Evolutionary conservation across 2,113 vertebrate species (phyloP).

Genomic region (Garra rufa): DNA sequence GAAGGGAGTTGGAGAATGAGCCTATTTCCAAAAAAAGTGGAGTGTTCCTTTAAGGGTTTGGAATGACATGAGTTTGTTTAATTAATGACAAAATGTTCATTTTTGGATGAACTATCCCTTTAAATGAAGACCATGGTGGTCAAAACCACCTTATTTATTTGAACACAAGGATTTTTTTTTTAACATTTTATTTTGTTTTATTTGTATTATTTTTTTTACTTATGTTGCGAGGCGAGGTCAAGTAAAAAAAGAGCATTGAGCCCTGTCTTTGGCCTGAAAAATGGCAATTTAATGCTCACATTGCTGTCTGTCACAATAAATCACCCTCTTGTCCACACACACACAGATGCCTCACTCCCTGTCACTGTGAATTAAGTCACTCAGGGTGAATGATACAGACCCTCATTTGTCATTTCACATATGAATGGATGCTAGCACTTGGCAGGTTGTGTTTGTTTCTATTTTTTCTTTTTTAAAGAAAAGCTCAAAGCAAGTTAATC

Average conservation of each 20-base stretch:
- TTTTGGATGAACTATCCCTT: too few species aligned
- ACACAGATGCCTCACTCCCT: slow-evolving; percentile 17
- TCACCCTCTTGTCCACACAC: slow-evolving; percentile 1
- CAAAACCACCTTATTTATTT: background rate
- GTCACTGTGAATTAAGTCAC: slow-evolving; percentile 28
- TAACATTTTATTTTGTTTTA: background rate
- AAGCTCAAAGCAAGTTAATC: background rate
- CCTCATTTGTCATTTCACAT: slow-evolving; percentile 14
- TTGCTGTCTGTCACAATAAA: slow-evolving; percentile 28
- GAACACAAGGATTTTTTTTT: too few species aligned
- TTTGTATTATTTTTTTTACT: background rate
- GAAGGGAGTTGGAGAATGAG: too few species aligned
- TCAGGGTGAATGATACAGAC: slow-evolving; percentile 23
- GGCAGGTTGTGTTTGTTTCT: background rate
- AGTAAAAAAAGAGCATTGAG: background rate
- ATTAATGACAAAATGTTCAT: too few species aligned
- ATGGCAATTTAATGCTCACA: background rate
- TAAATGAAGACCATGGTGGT: background rate
- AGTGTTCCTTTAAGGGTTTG: too few species aligned
- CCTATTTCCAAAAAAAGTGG: too few species aligned
- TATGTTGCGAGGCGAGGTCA: background rate
- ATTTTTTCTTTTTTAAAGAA: background rate
- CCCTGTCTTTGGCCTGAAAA: background rate
- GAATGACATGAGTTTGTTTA: too few species aligned
- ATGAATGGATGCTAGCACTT: background rate